These are phyloP conservation scores for Myopa tessellatipennis DNA, from an alignment of 2,888 invertebrate species.

Conservation along the genomic window DNA sequence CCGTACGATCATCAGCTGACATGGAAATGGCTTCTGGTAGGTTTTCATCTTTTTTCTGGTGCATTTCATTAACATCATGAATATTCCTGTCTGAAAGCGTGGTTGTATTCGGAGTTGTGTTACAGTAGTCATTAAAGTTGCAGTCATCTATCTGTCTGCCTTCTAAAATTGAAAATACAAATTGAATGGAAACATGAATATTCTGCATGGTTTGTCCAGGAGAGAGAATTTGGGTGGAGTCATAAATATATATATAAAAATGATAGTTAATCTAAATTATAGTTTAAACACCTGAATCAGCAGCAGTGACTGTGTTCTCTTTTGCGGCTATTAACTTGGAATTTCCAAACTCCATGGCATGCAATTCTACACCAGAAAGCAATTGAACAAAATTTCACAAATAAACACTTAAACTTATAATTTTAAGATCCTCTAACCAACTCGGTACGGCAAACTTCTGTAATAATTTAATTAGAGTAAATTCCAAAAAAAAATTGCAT, in stretches of 20 bases:
- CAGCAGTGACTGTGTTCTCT: constrained; percentile 14
- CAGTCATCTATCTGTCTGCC: background rate
- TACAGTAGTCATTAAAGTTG: constrained; percentile 45
- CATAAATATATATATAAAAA: background rate
- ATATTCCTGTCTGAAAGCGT: background rate
- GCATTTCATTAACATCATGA: background rate
- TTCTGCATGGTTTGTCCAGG: no score
- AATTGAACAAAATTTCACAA: no score
- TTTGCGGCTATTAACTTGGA: constrained; percentile 24
- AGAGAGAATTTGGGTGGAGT: background rate
- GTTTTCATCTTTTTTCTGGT: background rate
- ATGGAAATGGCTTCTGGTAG: constrained; percentile 60
- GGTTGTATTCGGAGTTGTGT: constrained; percentile 37
- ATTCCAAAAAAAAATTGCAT: no score
- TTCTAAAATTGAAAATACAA: background rate
- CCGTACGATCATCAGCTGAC: constrained; percentile 63
- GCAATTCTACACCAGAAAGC: background rate
- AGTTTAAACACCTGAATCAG: background rate
- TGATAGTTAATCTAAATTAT: no score
- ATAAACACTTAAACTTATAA: no score
- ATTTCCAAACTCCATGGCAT: constrained; percentile 29
- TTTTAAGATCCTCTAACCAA: no score
- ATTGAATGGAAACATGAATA: background rate
- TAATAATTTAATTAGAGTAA: no score
- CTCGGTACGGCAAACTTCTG: no score